A percentile compares a stretch with the other conserved stretches of the same genome.
Evolutionary conservation across 2,888 invertebrate genomes (phyloP).

Genomic region (Lordiphosa andalusiaca): DNA sequence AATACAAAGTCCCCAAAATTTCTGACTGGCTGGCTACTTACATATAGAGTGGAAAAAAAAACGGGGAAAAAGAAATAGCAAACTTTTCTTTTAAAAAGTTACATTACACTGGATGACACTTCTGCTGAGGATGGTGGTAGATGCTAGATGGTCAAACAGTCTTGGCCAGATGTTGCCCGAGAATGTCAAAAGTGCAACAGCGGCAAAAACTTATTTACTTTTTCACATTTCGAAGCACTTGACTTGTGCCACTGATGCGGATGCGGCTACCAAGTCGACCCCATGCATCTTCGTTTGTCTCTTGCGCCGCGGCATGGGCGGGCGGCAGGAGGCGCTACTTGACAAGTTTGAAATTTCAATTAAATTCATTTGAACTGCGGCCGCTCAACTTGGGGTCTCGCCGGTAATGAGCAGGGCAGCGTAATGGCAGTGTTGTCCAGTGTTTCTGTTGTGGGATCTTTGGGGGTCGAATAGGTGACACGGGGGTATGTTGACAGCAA

Average conservation of each 20-base stretch:
- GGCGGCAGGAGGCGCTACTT: conserved; percentile 35
- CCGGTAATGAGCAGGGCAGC: conserved; percentile 58
- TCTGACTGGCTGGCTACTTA: conserved; percentile 23
- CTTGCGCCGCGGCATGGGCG: background rate
- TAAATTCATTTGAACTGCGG: conserved; percentile 76
- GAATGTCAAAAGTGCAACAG: conserved; percentile 67
- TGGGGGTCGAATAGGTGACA: conserved; percentile 20
- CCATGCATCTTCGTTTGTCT: conserved; percentile 57
- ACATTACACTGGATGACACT: conserved; percentile 68
- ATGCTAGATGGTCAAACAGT: conserved; percentile 1
- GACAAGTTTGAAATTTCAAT: conserved; percentile 76
- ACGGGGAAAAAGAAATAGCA: conserved; percentile 28
- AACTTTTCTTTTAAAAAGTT: conserved; percentile 76
- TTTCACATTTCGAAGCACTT: conserved; percentile 66
- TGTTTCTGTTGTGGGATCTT: conserved; percentile 8
- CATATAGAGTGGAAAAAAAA: conserved; percentile 5
- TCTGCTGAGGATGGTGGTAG: conserved; percentile 25
- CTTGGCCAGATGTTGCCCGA: conserved; percentile 62
- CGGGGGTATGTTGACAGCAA: conserved; percentile 5
- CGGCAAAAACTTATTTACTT: conserved; percentile 63
- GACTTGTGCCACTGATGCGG: conserved; percentile 34
- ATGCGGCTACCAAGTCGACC: conserved; percentile 32
- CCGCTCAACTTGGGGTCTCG: conserved; percentile 35
- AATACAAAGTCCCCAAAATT: conserved; percentile 42
- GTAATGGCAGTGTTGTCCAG: conserved; percentile 31